phyloP scores from a whole-genome alignment of 2,113 vertebrate species.

The Macrotis lagotis region DNA sequence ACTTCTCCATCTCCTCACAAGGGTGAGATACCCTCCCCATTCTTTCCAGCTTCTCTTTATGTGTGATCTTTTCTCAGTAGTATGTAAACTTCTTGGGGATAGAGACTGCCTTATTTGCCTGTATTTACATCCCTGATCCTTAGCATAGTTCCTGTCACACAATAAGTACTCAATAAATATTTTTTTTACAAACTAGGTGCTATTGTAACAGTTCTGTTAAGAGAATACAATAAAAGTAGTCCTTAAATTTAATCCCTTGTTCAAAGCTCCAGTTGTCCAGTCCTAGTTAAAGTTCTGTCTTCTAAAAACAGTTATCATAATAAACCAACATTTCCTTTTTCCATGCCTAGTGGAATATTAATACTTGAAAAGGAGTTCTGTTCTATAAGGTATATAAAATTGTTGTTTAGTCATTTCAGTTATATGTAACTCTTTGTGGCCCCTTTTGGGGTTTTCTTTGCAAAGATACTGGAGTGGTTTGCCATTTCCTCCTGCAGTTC shows the following conservation, averaged over 20 bases:
- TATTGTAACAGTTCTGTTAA: not conserved
- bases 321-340: not conserved
- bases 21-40: not conserved
- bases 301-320: not conserved
- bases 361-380: too few species aligned
- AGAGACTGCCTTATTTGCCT: not conserved
- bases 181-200: not conserved
- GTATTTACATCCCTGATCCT: not conserved
- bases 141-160: not conserved
- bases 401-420: too few species aligned
- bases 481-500: not conserved
- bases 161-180: not conserved
- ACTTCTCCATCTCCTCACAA: not conserved
- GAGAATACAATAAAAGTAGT: not conserved
- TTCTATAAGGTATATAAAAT: too few species aligned
- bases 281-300: not conserved
- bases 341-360: not conserved
- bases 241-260: not conserved
- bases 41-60: not conserved
- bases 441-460: not conserved
- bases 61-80: not conserved
- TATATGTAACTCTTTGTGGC: not conserved
- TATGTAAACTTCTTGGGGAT: not conserved
- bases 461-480: not conserved
- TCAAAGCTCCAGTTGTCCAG: not conserved